Conservation (phyloP, 2,113 vertebrate species). For the Phylloscopus trochiloides region DNA sequence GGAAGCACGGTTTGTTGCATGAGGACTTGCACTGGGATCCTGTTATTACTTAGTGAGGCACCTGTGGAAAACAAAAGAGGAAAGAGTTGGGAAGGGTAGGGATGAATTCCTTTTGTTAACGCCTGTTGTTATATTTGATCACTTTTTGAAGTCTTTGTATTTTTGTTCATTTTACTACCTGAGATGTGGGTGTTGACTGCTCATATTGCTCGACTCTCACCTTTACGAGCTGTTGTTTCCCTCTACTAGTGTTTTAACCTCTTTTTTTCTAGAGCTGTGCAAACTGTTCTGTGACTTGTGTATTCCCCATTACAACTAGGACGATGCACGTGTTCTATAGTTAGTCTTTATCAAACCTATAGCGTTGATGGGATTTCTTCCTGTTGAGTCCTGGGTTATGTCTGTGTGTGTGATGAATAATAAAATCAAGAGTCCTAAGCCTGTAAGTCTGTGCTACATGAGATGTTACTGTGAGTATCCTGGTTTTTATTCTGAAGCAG, state of each 20-base stretch:
- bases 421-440: background rate
- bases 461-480: background rate
- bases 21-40: background rate
- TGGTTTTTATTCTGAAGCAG: background rate
- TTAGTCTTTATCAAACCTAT: background rate
- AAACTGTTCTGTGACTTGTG: background rate
- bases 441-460: background rate
- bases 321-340: accelerated
- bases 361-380: background rate
- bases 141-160: background rate
- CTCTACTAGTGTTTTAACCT: background rate
- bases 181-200: background rate
- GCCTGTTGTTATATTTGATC: background rate
- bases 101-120: background rate
- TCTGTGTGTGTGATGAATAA: background rate
- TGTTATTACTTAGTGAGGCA: background rate
- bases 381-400: background rate
- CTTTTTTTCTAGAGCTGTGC: background rate
- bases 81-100: background rate
- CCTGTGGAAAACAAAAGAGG: background rate
- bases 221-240: background rate
- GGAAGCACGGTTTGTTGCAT: accelerated
- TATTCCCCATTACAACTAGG: background rate
- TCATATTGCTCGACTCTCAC: background rate
- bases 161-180: background rate